Base-by-base conservation (phyloP, 2,797 vertebrate genomes). In the Phoxinus dragarum region DNA sequence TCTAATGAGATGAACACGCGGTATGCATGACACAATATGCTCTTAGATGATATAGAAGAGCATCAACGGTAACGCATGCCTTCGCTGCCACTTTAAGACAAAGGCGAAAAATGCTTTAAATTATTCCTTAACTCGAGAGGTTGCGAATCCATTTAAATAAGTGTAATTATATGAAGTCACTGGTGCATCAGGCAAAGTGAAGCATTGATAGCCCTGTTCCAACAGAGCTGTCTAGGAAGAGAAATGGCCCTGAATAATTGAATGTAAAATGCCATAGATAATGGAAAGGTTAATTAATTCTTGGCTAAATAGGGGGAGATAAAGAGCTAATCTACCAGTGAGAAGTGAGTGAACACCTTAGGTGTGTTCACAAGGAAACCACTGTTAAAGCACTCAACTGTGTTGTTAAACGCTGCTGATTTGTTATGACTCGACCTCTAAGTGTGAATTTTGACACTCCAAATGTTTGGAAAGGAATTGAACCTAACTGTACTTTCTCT, bases 231-330 rank as follows among this genome's bases (percentile, higher is more conserved):
- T 87, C 88, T 84, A 59, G 84, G 71, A 86, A 88, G 89, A 90
- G 88, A 86, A 90, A 88, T 85, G 84, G 84, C 84, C 79, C 84
- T 71, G 78, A 88, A 88, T 88, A 86, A 89, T 90, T 86, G 86
- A 88, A 90, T 90, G 88, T 89, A 89, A 88, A 89, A 89, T 88
- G 88, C 84, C 87, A 86, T 34, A 83, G 88, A 88, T 88, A 88
- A 88, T 88, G 86, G 87, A 89, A 89, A 88, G 88, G 86, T 84
- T 89, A 89, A 89, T 89, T 88, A 88, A 88, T 88, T 90, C 87
- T 87, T 85, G 40, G 86, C 87, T 89, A 87, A 88, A 88, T 89
- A 85, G 86, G 80, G 69, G 54, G 81, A 85, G 87, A 87, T 88
- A 86, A 89, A 86, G 67, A 79, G 87, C 84, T 88, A 89, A 87